phyloP scores from a whole-genome alignment of 2,888 invertebrate species.

The Byasa hedistus region DNA sequence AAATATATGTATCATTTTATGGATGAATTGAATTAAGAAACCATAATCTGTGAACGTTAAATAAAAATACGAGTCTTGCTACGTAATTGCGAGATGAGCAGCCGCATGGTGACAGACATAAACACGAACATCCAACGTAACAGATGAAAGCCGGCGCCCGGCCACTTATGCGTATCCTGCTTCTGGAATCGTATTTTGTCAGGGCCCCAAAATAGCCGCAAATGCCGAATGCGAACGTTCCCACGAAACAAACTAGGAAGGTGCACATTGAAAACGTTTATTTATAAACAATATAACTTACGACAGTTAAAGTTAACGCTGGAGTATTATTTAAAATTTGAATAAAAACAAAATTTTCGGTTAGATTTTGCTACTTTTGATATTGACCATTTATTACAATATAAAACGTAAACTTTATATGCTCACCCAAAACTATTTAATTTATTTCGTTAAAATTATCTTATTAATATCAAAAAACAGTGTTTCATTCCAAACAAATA shows the following conservation, averaged over 20 bases:
- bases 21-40: not conserved
- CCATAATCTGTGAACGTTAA: not conserved
- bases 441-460: too few species aligned
- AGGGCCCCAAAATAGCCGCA: slow-evolving; percentile 71
- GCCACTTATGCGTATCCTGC: slow-evolving; percentile 73
- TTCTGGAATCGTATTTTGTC: slow-evolving; percentile 67
- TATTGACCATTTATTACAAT: too few species aligned
- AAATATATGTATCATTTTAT: not conserved
- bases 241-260: slow-evolving; percentile 18
- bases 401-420: too few species aligned
- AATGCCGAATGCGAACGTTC: slow-evolving; percentile 34
- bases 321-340: not conserved
- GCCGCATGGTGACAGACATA: slow-evolving; percentile 55
- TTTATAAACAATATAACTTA: not conserved
- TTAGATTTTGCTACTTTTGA: too few species aligned
- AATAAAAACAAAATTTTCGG: not conserved
- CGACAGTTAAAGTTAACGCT: not conserved
- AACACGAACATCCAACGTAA: slow-evolving; percentile 58
- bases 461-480: too few species aligned
- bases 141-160: slow-evolving; percentile 73
- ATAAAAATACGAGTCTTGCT: slow-evolving; percentile 45
- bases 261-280: not conserved
- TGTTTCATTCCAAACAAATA: too few species aligned
- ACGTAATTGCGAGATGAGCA: slow-evolving; percentile 44
- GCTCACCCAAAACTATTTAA: too few species aligned